Evolutionary conservation across 2,113 vertebrate genomes (phyloP).

Genomic region (Catharus minimus): DNA sequence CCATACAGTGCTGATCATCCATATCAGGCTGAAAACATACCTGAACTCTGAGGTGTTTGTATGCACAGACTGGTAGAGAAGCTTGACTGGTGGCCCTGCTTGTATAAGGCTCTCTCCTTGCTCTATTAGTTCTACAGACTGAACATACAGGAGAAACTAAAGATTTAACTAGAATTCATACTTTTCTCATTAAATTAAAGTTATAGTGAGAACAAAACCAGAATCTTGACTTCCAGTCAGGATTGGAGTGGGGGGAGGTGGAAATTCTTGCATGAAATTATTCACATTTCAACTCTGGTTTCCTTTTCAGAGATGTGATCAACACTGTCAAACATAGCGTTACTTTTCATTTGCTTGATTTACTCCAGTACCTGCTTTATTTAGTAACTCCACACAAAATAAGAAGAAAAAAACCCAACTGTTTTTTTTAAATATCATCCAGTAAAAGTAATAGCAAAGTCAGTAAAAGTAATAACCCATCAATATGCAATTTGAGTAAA

Average conservation of each 20-base stretch:
- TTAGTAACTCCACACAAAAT: neutral
- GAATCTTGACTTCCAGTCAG: neutral
- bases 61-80: neutral
- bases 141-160: neutral
- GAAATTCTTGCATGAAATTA: neutral
- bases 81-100: neutral
- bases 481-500: neutral
- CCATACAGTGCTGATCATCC: neutral
- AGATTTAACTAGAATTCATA: neutral
- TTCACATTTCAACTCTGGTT: neutral
- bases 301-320: neutral
- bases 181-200: neutral
- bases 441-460: neutral
- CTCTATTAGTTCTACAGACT: neutral
- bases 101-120: neutral
- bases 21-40: neutral
- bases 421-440: neutral
- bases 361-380: neutral
- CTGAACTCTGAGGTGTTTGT: neutral
- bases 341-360: neutral
- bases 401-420: fast-evolving
- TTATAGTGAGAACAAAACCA: neutral
- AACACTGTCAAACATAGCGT: neutral
- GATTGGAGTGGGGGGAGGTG: neutral
- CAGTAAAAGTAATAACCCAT: neutral